A percentile compares a stretch with the other conserved stretches of the same genome.
phyloP scores from a whole-genome alignment of 2,888 invertebrate genomes.

The Callimorpha dominula region DNA sequence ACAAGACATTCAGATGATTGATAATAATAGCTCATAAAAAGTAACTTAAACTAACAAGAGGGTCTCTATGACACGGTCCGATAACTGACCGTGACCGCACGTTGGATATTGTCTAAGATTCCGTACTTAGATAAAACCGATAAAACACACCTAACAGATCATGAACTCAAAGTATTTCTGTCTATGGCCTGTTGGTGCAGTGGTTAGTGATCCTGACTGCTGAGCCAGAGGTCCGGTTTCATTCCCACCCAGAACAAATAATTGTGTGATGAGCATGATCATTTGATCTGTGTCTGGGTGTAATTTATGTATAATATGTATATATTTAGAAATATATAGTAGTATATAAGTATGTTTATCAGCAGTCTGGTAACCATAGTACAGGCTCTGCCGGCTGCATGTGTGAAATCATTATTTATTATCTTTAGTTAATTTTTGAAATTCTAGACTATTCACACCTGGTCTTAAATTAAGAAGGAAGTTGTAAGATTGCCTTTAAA shows the following conservation, averaged over 20 bases:
- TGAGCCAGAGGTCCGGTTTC: no score
- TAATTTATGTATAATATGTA: no score
- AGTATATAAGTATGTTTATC: no score
- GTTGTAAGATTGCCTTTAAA: background rate
- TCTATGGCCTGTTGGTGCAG: no score
- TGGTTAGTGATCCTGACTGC: no score
- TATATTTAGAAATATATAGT: no score
- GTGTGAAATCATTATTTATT: no score
- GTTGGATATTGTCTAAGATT: conserved; percentile 56
- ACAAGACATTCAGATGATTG: conserved; percentile 44
- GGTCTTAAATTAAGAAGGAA: background rate
- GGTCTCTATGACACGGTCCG: conserved; percentile 60
- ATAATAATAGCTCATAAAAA: conserved; percentile 55
- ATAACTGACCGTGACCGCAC: conserved; percentile 64
- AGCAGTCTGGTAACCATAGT: no score
- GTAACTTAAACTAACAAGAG: conserved; percentile 48
- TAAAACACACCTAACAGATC: conserved; percentile 36
- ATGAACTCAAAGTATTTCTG: background rate
- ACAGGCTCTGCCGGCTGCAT: no score
- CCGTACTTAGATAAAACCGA: conserved; percentile 54
- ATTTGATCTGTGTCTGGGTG: no score
- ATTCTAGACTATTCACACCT: background rate
- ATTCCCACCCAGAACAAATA: no score
- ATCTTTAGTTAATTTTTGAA: background rate
- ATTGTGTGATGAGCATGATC: no score